Percentiles rank a stretch among this genome's conserved stretches.
Evolutionary conservation across 1,140 invertebrate genomes (phyloP).

Genomic region (Cherax quadricarinatus): DNA sequence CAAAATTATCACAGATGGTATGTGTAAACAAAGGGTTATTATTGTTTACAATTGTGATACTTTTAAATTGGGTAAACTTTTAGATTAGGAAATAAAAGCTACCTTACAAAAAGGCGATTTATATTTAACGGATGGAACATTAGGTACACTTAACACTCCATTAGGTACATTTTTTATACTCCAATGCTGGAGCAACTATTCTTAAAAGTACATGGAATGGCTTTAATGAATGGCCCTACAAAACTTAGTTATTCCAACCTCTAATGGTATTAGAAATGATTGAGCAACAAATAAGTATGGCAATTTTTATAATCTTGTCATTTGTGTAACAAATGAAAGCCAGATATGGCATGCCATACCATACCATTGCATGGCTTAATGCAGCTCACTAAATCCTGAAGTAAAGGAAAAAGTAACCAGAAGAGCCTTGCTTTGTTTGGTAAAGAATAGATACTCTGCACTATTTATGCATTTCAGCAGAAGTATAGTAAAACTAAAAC

Average conservation of each 20-base stretch:
- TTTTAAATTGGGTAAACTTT: not conserved
- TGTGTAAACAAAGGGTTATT: not conserved
- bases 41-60: no score
- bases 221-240: not conserved
- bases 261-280: not conserved
- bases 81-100: not conserved
- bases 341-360: not conserved
- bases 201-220: constrained; percentile 32
- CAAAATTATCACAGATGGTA: constrained; percentile 46
- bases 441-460: not conserved
- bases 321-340: constrained; percentile 11
- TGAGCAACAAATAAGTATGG: constrained; percentile 12
- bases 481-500: not conserved
- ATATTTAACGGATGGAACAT: not conserved
- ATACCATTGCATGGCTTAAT: not conserved
- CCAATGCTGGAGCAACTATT: not conserved
- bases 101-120: not conserved
- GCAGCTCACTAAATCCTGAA: constrained; percentile 5
- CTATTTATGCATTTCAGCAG: not conserved
- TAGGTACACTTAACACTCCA: not conserved
- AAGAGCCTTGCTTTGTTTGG: not conserved
- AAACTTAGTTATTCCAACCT: not conserved
- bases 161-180: constrained; percentile 6
- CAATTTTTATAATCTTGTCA: constrained; percentile 3
- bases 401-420: not conserved